Conservation (phyloP, 2,888 invertebrate species). For the Eulithis testata region DNA sequence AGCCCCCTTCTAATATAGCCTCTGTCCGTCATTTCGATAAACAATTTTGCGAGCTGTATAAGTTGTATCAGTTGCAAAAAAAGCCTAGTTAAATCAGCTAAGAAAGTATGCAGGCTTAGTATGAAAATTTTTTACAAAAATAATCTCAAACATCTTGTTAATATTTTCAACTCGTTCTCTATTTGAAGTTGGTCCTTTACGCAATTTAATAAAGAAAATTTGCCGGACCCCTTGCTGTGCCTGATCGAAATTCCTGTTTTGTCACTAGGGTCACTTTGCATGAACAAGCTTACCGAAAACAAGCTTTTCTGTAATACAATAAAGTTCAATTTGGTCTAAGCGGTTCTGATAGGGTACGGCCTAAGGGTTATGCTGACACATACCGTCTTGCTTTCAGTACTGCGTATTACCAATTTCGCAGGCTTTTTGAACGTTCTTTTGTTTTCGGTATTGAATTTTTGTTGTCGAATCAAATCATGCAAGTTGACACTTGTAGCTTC, state of each 20-base stretch:
- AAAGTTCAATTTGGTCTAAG: slow-evolving; percentile 39
- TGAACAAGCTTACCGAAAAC: slow-evolving; percentile 34
- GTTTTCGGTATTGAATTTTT: slow-evolving; percentile 41
- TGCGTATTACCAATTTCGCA: slow-evolving; percentile 55
- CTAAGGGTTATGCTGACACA: slow-evolving; percentile 60
- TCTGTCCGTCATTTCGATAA: too few relatives aligned
- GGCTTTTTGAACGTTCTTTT: slow-evolving; percentile 35
- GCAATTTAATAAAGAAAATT: slow-evolving; percentile 53
- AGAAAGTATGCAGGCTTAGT: neutral
- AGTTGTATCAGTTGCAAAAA: too few relatives aligned
- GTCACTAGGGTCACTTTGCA: slow-evolving; percentile 48
- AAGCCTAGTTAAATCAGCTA: too few relatives aligned
- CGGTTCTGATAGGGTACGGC: slow-evolving; percentile 38
- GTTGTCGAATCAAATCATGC: slow-evolving; percentile 18
- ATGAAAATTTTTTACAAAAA: slow-evolving; percentile 38
- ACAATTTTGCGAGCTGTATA: too few relatives aligned
- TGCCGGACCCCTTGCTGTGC: slow-evolving; percentile 39
- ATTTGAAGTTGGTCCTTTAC: slow-evolving; percentile 42
- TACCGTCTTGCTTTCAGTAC: slow-evolving; percentile 55
- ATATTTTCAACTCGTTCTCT: slow-evolving; percentile 47
- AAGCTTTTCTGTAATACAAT: slow-evolving; percentile 28
- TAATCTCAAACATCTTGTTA: slow-evolving; percentile 42
- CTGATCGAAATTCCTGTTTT: slow-evolving; percentile 55
- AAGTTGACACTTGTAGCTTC: slow-evolving; percentile 28
- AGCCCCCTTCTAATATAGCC: too few relatives aligned